These are phyloP conservation scores for Jacana jacana DNA, from an alignment of 2,113 vertebrate species.

Conservation along the genomic window DNA sequence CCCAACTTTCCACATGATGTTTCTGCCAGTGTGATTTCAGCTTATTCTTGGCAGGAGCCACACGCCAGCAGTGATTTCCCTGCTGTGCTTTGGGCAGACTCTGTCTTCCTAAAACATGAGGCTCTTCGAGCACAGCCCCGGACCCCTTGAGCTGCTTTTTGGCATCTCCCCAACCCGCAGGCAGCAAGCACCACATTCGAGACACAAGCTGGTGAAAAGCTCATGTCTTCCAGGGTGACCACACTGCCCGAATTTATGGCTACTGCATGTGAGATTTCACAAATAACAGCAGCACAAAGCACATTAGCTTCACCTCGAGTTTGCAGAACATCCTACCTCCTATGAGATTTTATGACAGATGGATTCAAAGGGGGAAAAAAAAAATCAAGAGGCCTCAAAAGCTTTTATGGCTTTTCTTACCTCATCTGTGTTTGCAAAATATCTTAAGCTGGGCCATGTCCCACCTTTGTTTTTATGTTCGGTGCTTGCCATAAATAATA, in stretches of 20 bases:
- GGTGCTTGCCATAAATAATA: not conserved
- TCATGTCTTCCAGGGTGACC: not conserved
- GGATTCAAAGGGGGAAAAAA: not conserved
- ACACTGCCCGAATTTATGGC: not conserved
- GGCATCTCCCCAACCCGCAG: not conserved
- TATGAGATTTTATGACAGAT: not conserved
- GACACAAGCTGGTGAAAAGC: not conserved
- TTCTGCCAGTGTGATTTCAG: not conserved
- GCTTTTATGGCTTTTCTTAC: not conserved
- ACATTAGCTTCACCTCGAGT: not conserved
- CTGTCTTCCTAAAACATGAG: not conserved
- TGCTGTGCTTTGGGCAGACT: not conserved
- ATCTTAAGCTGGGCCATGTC: accelerated
- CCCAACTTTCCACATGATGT: not conserved
- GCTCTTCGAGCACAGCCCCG: not conserved
- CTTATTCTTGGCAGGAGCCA: not conserved
- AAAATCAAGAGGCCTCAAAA: not conserved
- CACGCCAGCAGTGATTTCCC: not conserved
- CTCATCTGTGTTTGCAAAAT: not conserved
- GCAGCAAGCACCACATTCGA: not conserved
- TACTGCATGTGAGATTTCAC: not conserved
- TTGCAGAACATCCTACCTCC: not conserved
- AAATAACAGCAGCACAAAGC: not conserved
- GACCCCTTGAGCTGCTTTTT: accelerated
- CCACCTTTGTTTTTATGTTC: not conserved